A percentile compares a stretch with the other conserved stretches of the same genome.
phyloP scores from a whole-genome alignment of 2,797 vertebrate species.

The Anas capensis region DNA sequence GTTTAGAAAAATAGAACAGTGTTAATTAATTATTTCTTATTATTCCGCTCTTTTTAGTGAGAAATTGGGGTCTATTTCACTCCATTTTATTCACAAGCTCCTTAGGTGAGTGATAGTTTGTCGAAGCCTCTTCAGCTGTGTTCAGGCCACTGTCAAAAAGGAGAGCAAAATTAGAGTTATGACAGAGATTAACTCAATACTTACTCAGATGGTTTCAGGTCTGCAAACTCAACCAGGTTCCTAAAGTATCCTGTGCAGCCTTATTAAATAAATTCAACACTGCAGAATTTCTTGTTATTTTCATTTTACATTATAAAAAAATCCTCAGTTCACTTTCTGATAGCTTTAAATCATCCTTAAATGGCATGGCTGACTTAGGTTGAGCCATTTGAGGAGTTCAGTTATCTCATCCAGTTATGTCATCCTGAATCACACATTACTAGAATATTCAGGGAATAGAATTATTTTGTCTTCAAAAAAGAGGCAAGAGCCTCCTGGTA shows the following conservation, averaged over 20 bases:
- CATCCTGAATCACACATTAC: conserved; percentile 57
- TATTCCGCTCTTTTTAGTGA: background rate
- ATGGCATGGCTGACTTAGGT: conserved; percentile 11
- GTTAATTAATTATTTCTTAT: background rate
- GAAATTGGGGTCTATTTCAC: background rate
- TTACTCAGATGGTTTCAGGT: background rate
- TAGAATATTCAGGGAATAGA: conserved; percentile 58
- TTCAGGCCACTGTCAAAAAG: background rate
- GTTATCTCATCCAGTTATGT: conserved; percentile 61
- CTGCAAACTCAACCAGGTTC: background rate
- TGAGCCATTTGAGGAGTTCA: conserved; percentile 61
- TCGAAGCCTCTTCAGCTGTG: background rate
- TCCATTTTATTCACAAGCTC: background rate
- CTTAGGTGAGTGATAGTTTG: background rate
- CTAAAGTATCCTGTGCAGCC: background rate
- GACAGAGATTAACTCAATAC: background rate
- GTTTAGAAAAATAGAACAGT: background rate
- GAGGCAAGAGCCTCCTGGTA: background rate
- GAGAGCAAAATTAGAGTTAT: background rate
- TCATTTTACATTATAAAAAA: background rate
- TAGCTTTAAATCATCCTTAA: conserved; percentile 41
- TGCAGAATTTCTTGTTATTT: background rate
- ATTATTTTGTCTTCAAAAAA: conserved; percentile 35
- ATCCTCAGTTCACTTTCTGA: background rate
- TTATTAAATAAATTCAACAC: background rate